phyloP scores from a whole-genome alignment of 2,797 vertebrate genomes.

The Cynodonichthys magdalenae region DNA sequence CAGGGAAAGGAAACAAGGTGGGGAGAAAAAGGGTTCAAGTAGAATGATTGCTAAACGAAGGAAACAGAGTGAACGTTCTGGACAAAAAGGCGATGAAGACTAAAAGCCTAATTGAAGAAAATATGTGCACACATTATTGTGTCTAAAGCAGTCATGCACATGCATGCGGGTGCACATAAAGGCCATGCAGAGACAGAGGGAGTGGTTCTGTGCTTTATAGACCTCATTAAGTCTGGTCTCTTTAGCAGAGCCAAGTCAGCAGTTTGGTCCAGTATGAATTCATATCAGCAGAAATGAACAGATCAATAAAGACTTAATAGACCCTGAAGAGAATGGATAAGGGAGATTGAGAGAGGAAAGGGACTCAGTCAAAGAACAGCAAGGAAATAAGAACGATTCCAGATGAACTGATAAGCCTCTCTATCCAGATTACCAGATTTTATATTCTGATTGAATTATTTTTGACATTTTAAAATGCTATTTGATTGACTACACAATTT shows the following conservation, averaged over 20 bases:
- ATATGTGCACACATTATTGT: constrained; percentile 12
- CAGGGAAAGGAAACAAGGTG: constrained; percentile 16
- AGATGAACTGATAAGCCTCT: constrained; percentile 12
- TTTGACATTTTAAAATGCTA: too few relatives aligned
- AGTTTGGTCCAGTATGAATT: constrained; percentile 82
- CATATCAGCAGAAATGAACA: constrained; percentile 84
- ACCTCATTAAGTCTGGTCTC: constrained; percentile 80
- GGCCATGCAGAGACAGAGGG: constrained; percentile 36
- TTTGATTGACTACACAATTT: too few relatives aligned
- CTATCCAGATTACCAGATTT: neutral
- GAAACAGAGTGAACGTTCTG: constrained; percentile 52
- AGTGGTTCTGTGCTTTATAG: constrained; percentile 72
- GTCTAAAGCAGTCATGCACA: constrained; percentile 37
- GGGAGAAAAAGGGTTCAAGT: constrained; percentile 20
- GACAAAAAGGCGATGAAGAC: constrained; percentile 60
- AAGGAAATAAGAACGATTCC: constrained; percentile 31
- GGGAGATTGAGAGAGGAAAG: constrained; percentile 62
- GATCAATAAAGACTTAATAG: constrained; percentile 87
- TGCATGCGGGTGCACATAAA: constrained; percentile 29
- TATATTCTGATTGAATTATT: neutral
- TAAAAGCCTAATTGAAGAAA: constrained; percentile 59
- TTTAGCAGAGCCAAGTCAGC: constrained; percentile 82
- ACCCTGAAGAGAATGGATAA: constrained; percentile 75
- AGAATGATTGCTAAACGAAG: constrained; percentile 31
- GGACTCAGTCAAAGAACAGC: constrained; percentile 32